These are phyloP conservation scores for Chiloscyllium plagiosum DNA, from an alignment of 2,113 vertebrate genomes.

Conservation along the genomic window DNA sequence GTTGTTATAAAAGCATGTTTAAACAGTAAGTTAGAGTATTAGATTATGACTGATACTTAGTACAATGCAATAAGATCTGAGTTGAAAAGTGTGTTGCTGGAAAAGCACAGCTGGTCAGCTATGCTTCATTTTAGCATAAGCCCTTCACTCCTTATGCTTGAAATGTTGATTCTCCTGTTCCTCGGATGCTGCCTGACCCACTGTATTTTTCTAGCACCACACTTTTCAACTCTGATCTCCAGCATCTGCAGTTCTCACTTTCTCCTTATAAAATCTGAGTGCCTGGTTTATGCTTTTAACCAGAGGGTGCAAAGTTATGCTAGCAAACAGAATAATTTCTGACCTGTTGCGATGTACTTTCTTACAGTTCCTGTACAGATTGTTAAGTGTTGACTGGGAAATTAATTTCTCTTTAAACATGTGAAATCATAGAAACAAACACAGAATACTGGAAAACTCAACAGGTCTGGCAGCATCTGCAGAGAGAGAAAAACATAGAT, in stretches of 20 bases:
- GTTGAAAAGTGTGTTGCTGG: not conserved
- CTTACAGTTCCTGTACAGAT: not conserved
- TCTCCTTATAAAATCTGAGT: not conserved
- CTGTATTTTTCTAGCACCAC: no score
- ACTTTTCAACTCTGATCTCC: no score
- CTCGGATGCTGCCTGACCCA: no score
- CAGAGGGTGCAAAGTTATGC: not conserved
- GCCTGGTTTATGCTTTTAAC: not conserved
- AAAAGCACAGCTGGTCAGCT: no score
- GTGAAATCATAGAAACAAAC: no score
- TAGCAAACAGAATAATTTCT: not conserved
- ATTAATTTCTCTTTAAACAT: not conserved
- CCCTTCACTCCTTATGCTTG: no score
- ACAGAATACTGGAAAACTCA: no score
- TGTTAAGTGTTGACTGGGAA: not conserved
- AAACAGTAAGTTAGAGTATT: not conserved
- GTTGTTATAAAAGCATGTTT: not conserved
- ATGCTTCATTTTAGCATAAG: no score
- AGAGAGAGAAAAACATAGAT: no score
- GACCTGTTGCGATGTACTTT: not conserved
- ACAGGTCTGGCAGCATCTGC: no score
- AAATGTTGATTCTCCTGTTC: no score
- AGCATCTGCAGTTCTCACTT: no score
- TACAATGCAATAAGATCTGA: not conserved
- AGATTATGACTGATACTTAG: not conserved